Evolutionary conservation across 2,888 invertebrate genomes (phyloP), one percentile per base, ranked within the genome.

Genomic region (Diaphora mendica): DNA sequence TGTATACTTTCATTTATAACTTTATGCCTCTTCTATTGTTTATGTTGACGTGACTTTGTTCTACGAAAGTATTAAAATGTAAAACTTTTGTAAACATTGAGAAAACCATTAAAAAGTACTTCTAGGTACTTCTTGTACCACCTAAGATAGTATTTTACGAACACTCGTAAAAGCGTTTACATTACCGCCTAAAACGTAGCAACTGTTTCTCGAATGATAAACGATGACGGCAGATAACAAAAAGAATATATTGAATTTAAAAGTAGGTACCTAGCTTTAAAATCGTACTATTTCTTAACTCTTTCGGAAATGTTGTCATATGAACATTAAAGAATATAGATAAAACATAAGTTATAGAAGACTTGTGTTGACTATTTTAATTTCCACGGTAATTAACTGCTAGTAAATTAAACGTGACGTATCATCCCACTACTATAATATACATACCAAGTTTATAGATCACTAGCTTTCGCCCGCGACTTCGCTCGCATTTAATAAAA

Each of bases 161-260:
- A 85, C 79, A 75, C 78, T 85, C 77, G 82, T 85, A 87, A 87
- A 88, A 83, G 84, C 81, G 84, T 83, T 88, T 83, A 82, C 82
- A 83, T 86, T 85, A 81, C 86, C 82, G 80, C 83, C 83, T 83
- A 82, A 70, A 67, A 68, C 74, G 75, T 73, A 75, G 75, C 78
- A 79, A 81, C 83, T 83, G 85, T 82, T 81, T 82, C 77, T 76
- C 77, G 76, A 77, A 84, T 83, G 83, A 86, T 88, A 87, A 85
- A 85, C 82, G 78, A 30, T 62, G 30, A 17, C 30, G 78, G 76
- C 77, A 81, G 84, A 83, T 83, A 84, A 80, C 78, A 72, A 82
- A 85, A 82, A 84, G 78, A 82, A 80, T 81, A 81, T 78, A 79
- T 71, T 80, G 71, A 78, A 79, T 82, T 78, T 76, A 77, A 84